These are phyloP conservation scores for Semicossyphus pulcher DNA, from an alignment of 2,113 vertebrate genomes.

Conservation along the genomic window DNA sequence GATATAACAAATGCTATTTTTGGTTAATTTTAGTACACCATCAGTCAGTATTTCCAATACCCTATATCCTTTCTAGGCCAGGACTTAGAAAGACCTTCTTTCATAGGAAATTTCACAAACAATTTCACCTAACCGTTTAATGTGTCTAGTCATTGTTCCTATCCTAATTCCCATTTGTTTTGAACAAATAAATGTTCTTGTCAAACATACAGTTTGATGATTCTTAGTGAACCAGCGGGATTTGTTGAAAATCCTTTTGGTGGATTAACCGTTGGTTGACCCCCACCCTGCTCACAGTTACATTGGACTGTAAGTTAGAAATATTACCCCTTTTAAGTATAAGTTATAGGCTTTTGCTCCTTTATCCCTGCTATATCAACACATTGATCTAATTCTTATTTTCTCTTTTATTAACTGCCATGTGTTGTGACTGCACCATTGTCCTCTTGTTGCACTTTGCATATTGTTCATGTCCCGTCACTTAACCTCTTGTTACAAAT, in stretches of 20 bases:
- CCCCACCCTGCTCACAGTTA: conserved; percentile 34
- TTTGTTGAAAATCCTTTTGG: conserved; percentile 35
- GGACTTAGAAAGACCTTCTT: no score
- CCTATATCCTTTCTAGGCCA: no score
- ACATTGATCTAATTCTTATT: conserved; percentile 68
- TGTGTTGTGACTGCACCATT: conserved; percentile 55
- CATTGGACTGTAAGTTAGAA: conserved; percentile 40
- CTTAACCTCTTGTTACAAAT: conserved; percentile 65
- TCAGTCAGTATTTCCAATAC: background rate
- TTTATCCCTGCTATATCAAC: conserved; percentile 63
- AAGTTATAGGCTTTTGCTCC: conserved; percentile 50
- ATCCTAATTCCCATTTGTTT: no score
- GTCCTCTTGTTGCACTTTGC: conserved; percentile 68
- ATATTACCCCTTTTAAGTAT: conserved; percentile 43
- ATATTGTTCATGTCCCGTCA: conserved; percentile 63
- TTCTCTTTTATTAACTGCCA: conserved; percentile 64
- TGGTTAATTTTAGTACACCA: background rate
- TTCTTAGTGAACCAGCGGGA: conserved; percentile 8
- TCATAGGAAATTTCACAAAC: no score
- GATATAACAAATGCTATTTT: background rate
- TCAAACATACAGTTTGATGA: background rate
- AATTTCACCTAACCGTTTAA: no score
- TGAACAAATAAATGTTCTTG: no score
- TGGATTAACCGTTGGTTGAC: conserved; percentile 48
- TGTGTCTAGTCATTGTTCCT: no score